A percentile compares a stretch with the other conserved stretches of the same genome.
Evolutionary conservation across 2,888 invertebrate genomes (phyloP).

Genomic region (Atrina japonica): DNA sequence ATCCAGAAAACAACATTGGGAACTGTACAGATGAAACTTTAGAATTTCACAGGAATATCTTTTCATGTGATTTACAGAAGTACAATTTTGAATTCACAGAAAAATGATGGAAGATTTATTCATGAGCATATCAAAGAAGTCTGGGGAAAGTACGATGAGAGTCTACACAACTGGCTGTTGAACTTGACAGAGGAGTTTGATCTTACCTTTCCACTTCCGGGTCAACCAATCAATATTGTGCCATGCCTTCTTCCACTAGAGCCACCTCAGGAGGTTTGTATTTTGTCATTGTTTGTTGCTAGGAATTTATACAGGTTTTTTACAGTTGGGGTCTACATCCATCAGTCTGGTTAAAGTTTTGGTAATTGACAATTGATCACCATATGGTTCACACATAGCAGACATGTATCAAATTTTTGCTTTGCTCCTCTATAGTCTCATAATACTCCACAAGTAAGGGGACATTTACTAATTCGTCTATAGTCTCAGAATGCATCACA

Average conservation of each 20-base stretch:
- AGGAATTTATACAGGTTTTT: neutral
- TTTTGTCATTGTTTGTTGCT: too few relatives aligned
- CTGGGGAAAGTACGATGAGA: conserved; percentile 73
- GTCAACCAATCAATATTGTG: conserved; percentile 74
- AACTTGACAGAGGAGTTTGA: conserved; percentile 80
- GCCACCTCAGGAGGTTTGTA: conserved; percentile 64
- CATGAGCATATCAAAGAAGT: conserved; percentile 73
- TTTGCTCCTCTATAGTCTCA: too few relatives aligned
- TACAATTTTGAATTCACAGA: conserved; percentile 45
- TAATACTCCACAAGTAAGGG: too few relatives aligned
- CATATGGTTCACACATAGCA: neutral
- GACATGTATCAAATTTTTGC: too few relatives aligned
- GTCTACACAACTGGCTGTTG: conserved; percentile 77
- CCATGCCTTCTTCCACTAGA: conserved; percentile 79
- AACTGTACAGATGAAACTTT: too few relatives aligned
- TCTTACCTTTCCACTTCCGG: conserved; percentile 77
- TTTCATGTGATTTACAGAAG: neutral
- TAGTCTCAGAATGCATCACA: too few relatives aligned
- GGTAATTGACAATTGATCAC: neutral
- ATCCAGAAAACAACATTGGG: neutral
- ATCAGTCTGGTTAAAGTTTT: neutral
- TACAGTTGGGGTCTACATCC: neutral
- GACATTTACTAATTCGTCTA: too few relatives aligned
- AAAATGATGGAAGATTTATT: conserved; percentile 71
- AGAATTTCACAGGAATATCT: too few relatives aligned